Percentiles rank a stretch among this genome's conserved stretches.
Evolutionary conservation across 2,113 vertebrate genomes (phyloP).

Genomic region (Narcine bancroftii): DNA sequence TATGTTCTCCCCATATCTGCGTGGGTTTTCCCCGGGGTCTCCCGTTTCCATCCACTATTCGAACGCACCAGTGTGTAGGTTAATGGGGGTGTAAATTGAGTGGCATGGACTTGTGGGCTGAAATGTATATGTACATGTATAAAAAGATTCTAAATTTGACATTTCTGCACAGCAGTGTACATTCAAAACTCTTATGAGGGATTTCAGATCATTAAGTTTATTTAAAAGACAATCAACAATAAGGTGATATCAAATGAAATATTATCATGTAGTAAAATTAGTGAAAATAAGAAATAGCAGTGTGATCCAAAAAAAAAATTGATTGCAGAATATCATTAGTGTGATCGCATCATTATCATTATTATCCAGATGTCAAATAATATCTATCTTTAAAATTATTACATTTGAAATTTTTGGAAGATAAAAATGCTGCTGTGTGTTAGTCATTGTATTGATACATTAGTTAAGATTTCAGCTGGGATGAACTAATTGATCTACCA

Average conservation of each 20-base stretch:
- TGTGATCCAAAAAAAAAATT: background rate
- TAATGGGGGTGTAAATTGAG: no score
- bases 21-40: no score
- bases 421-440: no score
- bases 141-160: background rate
- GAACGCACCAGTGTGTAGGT: no score
- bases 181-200: background rate
- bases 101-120: no score
- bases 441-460: background rate
- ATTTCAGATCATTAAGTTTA: background rate
- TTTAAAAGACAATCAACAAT: background rate
- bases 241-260: background rate
- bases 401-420: background rate
- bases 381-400: slow-evolving; percentile 1
- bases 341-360: no score
- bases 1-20: no score
- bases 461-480: background rate
- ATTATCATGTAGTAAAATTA: background rate
- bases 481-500: no score
- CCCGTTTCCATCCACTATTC: no score
- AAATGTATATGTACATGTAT: no score
- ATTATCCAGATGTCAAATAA: background rate
- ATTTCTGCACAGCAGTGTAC: background rate
- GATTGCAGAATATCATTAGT: no score
- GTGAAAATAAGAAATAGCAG: background rate